Conservation (phyloP, 2,113 vertebrate genomes). For the Numida meleagris region DNA sequence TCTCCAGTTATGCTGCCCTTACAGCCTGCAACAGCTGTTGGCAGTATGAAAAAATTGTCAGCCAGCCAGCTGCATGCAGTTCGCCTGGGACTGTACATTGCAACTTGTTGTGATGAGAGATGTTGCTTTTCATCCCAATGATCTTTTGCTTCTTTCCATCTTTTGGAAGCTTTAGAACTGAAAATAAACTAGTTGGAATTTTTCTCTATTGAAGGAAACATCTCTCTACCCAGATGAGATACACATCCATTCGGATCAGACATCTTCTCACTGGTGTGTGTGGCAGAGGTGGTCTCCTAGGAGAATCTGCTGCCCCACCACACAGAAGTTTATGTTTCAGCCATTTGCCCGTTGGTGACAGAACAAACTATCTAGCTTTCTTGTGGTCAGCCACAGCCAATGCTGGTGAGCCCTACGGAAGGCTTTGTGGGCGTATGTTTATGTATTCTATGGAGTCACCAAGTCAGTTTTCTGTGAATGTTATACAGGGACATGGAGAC, state of each 20-base stretch:
- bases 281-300: not conserved
- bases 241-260: not conserved
- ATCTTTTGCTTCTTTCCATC: not conserved
- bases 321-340: not conserved
- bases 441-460: accelerated
- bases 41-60: not conserved
- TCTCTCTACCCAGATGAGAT: not conserved
- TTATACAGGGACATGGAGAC: not conserved
- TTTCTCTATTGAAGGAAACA: accelerated
- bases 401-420: accelerated
- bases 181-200: not conserved
- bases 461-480: not conserved
- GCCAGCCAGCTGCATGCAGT: not conserved
- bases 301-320: accelerated
- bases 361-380: not conserved
- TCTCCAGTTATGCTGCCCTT: not conserved
- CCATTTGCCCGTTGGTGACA: not conserved
- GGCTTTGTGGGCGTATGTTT: accelerated
- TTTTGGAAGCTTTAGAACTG: not conserved
- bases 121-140: not conserved
- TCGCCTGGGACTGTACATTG: not conserved
- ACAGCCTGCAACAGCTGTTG: not conserved
- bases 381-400: accelerated
- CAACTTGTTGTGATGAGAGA: not conserved
- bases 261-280: accelerated